Conservation (phyloP, 1,140 invertebrate species). For the Bombus sylvicola region DNA sequence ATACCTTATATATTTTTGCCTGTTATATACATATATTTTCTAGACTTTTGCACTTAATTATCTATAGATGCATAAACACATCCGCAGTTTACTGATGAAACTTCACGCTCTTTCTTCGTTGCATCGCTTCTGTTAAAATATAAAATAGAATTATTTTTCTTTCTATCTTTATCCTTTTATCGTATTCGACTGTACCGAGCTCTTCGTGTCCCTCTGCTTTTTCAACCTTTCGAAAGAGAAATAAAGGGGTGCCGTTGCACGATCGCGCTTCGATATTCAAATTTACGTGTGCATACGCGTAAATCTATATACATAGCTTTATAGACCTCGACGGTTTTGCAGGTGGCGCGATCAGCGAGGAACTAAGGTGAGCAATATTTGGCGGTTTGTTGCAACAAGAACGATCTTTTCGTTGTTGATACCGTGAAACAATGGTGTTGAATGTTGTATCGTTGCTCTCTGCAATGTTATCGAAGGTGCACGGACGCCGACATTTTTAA, state of each 20-base stretch:
- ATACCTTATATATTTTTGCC: not conserved
- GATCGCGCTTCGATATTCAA: conserved; percentile 4
- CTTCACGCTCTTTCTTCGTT: conserved; percentile 22
- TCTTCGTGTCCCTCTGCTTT: not conserved
- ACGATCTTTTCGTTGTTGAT: not conserved
- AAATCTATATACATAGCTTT: not conserved
- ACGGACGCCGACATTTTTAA: not conserved
- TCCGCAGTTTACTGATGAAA: not conserved
- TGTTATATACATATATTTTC: not conserved
- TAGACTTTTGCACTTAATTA: not conserved
- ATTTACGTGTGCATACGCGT: not conserved
- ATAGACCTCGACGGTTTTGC: not conserved
- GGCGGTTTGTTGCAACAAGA: not conserved
- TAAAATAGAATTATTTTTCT: conserved; percentile 28
- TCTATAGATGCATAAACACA: not conserved
- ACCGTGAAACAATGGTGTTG: not conserved
- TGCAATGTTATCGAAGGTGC: not conserved
- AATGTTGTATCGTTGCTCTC: not conserved
- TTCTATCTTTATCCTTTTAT: not conserved
- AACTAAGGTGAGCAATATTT: not conserved
- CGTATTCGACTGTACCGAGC: not conserved
- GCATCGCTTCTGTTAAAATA: conserved; percentile 31
- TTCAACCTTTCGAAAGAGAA: not conserved
- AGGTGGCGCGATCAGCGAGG: not conserved
- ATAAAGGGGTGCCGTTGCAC: not conserved